Conservation (phyloP, 2,888 invertebrate species). For the Drosophila greeni region DNA sequence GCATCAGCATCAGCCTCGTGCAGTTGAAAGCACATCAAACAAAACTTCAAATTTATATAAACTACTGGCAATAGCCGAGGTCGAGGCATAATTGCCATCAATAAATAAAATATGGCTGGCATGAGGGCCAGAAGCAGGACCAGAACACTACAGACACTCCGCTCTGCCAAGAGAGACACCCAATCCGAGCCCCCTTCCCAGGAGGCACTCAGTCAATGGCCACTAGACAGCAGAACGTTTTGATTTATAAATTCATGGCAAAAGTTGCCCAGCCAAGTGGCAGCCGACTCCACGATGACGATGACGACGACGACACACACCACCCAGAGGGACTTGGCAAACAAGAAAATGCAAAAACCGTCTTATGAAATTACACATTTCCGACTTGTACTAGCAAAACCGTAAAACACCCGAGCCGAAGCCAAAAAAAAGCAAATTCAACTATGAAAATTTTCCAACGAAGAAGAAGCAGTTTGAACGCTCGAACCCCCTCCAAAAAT, state of each 20-base stretch:
- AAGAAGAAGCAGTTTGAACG: slow-evolving; percentile 23
- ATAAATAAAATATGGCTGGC: slow-evolving; percentile 72
- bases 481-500: slow-evolving; percentile 5
- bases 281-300: slow-evolving; percentile 51
- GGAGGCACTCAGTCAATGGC: slow-evolving; percentile 45
- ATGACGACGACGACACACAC: slow-evolving; percentile 37
- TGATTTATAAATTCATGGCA: slow-evolving; percentile 73
- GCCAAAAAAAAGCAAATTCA: slow-evolving; percentile 41
- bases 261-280: slow-evolving; percentile 71
- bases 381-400: slow-evolving; percentile 65
- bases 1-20: slow-evolving; percentile 44
- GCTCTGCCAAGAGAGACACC: slow-evolving; percentile 33
- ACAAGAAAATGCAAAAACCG: slow-evolving; percentile 58
- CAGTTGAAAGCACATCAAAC: slow-evolving; percentile 71
- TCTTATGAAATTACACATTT: slow-evolving; percentile 74
- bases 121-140: slow-evolving; percentile 20
- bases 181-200: slow-evolving; percentile 29
- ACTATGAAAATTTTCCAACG: slow-evolving; percentile 49
- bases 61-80: slow-evolving; percentile 71
- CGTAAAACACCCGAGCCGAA: slow-evolving; percentile 61
- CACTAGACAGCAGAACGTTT: slow-evolving; percentile 67
- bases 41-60: slow-evolving; percentile 66
- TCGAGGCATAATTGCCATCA: slow-evolving; percentile 77
- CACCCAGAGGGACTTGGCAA: slow-evolving; percentile 67
- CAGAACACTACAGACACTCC: slow-evolving; percentile 21